Evolutionary conservation across 2,797 vertebrate genomes (phyloP).

Genomic region (Cynodonichthys magdalenae): DNA sequence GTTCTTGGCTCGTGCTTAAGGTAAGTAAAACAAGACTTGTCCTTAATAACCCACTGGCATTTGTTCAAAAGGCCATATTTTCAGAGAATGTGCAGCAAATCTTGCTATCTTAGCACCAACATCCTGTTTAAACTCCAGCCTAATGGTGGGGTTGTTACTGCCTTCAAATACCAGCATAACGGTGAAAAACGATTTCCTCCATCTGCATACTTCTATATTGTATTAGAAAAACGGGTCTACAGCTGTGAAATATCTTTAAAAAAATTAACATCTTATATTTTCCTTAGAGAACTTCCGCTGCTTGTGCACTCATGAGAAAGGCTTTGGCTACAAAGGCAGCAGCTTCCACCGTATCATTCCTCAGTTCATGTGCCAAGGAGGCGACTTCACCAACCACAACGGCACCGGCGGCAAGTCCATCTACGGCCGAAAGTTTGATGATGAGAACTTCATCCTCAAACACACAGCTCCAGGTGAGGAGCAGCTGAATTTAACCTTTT

Average conservation of each 20-base stretch:
- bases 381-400: constrained; percentile 98
- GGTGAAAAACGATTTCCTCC: constrained; percentile 1
- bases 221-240: background rate
- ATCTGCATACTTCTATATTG: background rate
- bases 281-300: constrained; percentile 94
- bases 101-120: background rate
- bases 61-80: background rate
- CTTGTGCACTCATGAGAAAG: constrained; percentile 95
- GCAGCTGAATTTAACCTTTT: background rate
- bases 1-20: background rate
- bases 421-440: constrained; percentile 95
- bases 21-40: background rate
- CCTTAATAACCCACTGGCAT: background rate
- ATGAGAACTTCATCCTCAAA: constrained; percentile 98
- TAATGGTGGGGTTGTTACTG: background rate
- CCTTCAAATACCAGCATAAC: constrained; percentile 11
- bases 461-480: constrained; percentile 91
- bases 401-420: constrained; percentile 98
- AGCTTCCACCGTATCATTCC: constrained; percentile 96
- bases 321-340: constrained; percentile 96
- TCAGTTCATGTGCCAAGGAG: constrained; percentile 98
- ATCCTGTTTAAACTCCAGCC: background rate
- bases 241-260: background rate
- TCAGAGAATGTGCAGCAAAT: background rate
- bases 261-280: background rate